Percentiles rank a stretch among this genome's conserved stretches.
Conservation (phyloP, 2,113 vertebrate genomes). For the Amblyornis subalaris region DNA sequence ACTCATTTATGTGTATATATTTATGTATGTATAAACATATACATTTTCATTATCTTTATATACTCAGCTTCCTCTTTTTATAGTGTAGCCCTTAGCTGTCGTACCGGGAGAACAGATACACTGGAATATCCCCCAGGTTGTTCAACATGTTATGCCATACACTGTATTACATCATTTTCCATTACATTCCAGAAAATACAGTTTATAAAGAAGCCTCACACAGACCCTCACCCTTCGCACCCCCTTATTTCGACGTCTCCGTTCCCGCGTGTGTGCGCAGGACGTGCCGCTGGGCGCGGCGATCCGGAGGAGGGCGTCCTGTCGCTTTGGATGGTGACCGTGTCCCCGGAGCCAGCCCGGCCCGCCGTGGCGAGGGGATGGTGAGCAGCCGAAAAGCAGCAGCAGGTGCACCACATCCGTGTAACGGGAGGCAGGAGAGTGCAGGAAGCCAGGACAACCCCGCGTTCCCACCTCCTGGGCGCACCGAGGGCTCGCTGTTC, state of each 20-base stretch:
- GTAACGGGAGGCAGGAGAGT: background rate
- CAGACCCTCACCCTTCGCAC: background rate
- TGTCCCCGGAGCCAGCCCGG: background rate
- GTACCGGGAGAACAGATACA: accelerated
- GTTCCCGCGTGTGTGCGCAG: accelerated
- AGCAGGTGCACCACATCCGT: accelerated
- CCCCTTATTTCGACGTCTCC: accelerated
- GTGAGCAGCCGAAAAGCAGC: accelerated
- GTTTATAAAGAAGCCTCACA: background rate
- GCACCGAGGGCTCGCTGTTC: accelerated
- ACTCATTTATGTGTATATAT: background rate
- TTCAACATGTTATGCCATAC: background rate
- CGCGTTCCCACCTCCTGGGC: accelerated
- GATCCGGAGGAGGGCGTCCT: slow-evolving; percentile 50
- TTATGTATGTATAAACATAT: background rate
- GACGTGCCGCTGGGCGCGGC: background rate
- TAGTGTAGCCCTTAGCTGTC: background rate
- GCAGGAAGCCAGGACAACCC: background rate
- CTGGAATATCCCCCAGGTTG: background rate
- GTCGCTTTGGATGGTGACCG: background rate
- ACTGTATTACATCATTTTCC: background rate
- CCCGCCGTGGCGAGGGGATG: accelerated
- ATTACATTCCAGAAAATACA: background rate
- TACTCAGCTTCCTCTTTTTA: background rate
- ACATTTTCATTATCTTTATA: background rate